Evolutionary conservation across 2,888 invertebrate species (phyloP), one percentile per base, ranked within the genome.

Genomic region (Chorisops tibialis): DNA sequence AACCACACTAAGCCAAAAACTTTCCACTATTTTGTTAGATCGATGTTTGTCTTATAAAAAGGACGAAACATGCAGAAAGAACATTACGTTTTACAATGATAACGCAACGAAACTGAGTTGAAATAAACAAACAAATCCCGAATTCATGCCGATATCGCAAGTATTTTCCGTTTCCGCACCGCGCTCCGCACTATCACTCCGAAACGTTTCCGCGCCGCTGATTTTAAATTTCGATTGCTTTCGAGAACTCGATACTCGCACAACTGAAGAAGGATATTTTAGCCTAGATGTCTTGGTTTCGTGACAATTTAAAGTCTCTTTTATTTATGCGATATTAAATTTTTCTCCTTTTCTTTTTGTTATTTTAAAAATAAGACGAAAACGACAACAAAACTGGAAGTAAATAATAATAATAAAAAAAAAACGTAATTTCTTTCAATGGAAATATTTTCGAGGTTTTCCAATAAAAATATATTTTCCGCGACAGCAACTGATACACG

Each of bases 11-110:
- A 21, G 14, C 1, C 24, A 24, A 43, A n/a, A 56, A 56, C 43
- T 22, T 56, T 24, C 19, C 7, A 30, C 56, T 24, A 56, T 56
- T 43, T 56, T 56, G 56, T 56, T 56, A 43, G 56, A 56, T 56
- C 56, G 56, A 56, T 56, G 43, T 43, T 56, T 12, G 43, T 30
- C 43, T 56, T 43, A 45, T 24, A 45, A 30, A 56, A 41, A 21
- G 41, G 7, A 7, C 30, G 7, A 45, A 30, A 43, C 56, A 56
- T 56, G 56, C 43, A 43, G 18, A 24, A 9, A 18, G 18, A 2
- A 30, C 41, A 41, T 18, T n/a, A 18, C 30, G 14, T 35, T 56
- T n/a, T 45, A 43, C 45, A 56, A 56, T 56, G 30, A 30, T 30
- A 43, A 43, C 14, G 43, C 56, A 24, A 24, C 30, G 30, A 30